Base-by-base conservation (phyloP, 2,888 invertebrate genomes). In the Drosophila maculinotata region DNA sequence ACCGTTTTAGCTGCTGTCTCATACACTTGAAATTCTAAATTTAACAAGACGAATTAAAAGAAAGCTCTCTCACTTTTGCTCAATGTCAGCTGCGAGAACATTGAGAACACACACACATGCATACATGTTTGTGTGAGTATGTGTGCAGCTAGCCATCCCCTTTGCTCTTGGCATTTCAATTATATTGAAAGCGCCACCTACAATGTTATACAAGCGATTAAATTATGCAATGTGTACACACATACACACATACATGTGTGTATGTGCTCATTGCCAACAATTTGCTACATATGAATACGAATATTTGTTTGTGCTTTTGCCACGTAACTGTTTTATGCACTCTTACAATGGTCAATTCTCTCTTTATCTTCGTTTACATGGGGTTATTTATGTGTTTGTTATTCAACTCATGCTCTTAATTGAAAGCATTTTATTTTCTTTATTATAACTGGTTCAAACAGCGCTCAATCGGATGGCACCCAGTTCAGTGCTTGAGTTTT, bases 21-120 rank as follows among this genome's bases (percentile, higher is more conserved):
- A 2, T 39, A 58, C 35, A 69, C 57, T 72, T 75, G 60, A 73
- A n/a, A 66, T 54, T 80, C 83, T 86, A 86, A 83, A 76, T 64
- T 70, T 83, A 80, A 63, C 47, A 64, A 54, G 12, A 35, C 45
- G 28, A 12, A 58, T 23, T 5, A 42, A 51, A 45, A 17, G 33
- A 75, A 73, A 64, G 59, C 56, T 60, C 38, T 60, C 38, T 48
- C 28, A 31, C 10, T 7, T 51, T 48, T 74, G 57, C 12, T 53
- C 76, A 73, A 70, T 76, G 70, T 69, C 70, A 57, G 44, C 33
- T 47, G 73, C 26, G 30, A 57, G 33, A 49, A 45, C 12, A 38
- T 30, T n/a, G n/a, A n/a, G n/a, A n/a, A n/a, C n/a, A n/a, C n/a
- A n/a, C n/a, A n/a, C n/a, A n/a, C n/a, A 23, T 36, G 30, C 38